Conservation (phyloP, 2,888 invertebrate species). For the Herminia tarsipennalis region DNA sequence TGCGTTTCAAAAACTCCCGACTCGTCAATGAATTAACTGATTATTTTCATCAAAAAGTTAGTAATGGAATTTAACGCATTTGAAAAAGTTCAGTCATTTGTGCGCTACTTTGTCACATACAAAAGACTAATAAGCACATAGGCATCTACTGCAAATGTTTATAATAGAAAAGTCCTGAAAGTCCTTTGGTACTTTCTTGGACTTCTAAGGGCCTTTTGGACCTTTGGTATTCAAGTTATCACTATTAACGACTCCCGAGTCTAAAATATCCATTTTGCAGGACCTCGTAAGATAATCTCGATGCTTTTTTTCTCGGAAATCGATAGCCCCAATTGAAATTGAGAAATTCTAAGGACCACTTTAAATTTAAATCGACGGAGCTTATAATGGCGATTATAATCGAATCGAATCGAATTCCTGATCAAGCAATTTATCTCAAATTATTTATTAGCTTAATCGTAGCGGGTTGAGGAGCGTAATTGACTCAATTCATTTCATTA, state of each 20-base stretch:
- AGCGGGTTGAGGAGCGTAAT: conserved; percentile 34
- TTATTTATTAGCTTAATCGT: conserved; percentile 39
- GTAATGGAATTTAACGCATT: no score
- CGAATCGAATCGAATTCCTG: conserved; percentile 56
- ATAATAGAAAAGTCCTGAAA: no score
- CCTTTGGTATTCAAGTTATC: no score
- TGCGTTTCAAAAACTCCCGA: no score
- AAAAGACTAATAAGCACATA: no score
- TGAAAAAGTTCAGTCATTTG: no score
- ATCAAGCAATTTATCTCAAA: conserved; percentile 51
- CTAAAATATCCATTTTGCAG: conserved; percentile 46
- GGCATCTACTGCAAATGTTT: no score
- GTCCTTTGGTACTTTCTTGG: no score
- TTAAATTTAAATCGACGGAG: conserved; percentile 52
- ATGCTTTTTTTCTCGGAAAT: conserved; percentile 47
- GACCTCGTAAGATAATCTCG: conserved; percentile 48
- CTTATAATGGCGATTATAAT: conserved; percentile 58
- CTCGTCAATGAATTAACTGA: no score
- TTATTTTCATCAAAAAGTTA: no score
- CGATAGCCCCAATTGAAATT: conserved; percentile 39
- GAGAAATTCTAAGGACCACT: conserved; percentile 45
- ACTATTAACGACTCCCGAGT: conserved; percentile 17
- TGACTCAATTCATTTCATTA: conserved; percentile 43
- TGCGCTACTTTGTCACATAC: no score
- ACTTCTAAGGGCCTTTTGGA: no score